These are phyloP conservation scores for Asobara japonica DNA, from an alignment of 1,140 invertebrate genomes.

Conservation along the genomic window DNA sequence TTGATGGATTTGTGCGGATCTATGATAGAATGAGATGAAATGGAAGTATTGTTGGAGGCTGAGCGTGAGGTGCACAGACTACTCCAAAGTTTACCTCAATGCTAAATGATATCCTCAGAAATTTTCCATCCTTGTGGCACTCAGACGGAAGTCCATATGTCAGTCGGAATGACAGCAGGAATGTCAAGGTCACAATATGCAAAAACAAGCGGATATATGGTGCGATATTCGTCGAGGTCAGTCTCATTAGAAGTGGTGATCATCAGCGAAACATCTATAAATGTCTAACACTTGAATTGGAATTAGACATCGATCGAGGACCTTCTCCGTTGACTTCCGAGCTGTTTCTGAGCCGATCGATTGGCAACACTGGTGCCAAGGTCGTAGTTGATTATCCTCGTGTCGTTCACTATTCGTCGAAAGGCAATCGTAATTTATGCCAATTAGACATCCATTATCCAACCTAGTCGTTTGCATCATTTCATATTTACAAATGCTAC, in stretches of 20 bases:
- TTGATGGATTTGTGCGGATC: too few species aligned
- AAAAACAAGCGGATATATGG: too few species aligned
- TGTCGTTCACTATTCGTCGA: neutral
- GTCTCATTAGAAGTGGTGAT: neutral
- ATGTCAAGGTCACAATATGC: neutral
- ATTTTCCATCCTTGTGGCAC: too few species aligned
- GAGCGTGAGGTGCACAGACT: too few species aligned
- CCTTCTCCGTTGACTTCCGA: neutral
- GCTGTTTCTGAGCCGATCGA: neutral
- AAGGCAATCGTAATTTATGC: neutral
- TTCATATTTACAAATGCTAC: too few species aligned
- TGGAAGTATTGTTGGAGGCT: too few species aligned
- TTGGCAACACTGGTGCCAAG: neutral
- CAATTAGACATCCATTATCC: neutral
- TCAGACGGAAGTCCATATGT: too few species aligned
- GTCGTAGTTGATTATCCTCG: constrained; percentile 6
- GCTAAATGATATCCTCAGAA: too few species aligned
- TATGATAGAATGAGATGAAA: too few species aligned
- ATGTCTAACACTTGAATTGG: neutral
- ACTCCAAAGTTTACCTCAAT: too few species aligned
- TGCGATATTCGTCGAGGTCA: neutral
- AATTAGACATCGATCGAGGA: constrained; percentile 2
- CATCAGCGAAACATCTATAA: neutral
- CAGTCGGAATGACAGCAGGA: too few species aligned
- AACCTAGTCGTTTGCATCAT: neutral